A percentile compares a stretch with the other conserved stretches of the same genome.
Evolutionary conservation across 2,888 invertebrate species (phyloP).

Genomic region (Lepas anatifera): DNA sequence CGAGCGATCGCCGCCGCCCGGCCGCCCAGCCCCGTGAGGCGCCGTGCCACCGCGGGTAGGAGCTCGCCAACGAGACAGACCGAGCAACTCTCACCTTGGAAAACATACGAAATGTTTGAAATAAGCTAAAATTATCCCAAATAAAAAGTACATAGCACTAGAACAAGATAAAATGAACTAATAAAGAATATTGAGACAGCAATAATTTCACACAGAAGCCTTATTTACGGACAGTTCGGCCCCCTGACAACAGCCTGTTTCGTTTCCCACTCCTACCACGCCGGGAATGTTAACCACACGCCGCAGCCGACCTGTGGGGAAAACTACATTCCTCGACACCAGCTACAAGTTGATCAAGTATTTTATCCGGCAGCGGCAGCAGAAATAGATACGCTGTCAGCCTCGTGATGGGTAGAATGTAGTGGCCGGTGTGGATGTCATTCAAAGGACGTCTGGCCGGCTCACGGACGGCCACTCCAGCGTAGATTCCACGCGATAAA

Average conservation of each 20-base stretch:
- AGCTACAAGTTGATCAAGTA: constrained; percentile 5
- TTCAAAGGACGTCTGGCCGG: background rate
- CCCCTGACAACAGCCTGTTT: too few relatives aligned
- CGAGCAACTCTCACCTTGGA: too few relatives aligned
- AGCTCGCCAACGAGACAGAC: background rate
- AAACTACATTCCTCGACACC: background rate
- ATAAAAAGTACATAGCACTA: too few relatives aligned
- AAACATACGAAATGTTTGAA: too few relatives aligned
- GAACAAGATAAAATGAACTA: too few relatives aligned
- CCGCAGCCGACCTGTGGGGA: background rate
- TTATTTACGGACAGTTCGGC: too few relatives aligned
- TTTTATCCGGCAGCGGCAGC: background rate
- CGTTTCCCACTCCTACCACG: background rate
- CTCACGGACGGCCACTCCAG: background rate
- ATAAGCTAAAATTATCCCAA: too few relatives aligned
- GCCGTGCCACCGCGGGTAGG: background rate
- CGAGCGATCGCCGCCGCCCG: background rate
- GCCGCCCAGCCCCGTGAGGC: background rate
- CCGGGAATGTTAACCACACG: background rate
- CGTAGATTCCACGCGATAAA: background rate
- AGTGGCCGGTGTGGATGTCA: background rate
- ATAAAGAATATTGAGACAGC: too few relatives aligned
- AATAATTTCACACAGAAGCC: too few relatives aligned
- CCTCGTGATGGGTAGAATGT: background rate
- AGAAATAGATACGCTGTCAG: background rate